phyloP scores from a whole-genome alignment of 2,113 vertebrate species.

The Phoxinus phoxinus region DNA sequence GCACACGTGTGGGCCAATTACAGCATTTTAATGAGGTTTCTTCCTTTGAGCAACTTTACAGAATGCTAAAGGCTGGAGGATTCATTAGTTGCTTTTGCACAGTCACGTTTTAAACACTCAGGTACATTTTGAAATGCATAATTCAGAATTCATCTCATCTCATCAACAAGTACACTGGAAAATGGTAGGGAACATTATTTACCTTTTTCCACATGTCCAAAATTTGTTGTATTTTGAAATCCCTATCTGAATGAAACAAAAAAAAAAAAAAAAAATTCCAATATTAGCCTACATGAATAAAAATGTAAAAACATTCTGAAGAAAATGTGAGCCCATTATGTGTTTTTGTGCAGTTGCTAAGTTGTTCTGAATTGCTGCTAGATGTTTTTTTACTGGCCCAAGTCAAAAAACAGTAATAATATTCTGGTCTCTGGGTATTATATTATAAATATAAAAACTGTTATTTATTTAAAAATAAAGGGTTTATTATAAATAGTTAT shows the following conservation, averaged over 20 bases:
- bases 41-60: constrained; percentile 1
- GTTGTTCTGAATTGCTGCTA: too few relatives aligned
- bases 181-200: not conserved
- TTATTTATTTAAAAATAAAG: too few relatives aligned
- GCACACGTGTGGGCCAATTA: constrained; percentile 58
- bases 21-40: constrained; percentile 40
- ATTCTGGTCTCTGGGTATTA: not conserved
- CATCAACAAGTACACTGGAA: not conserved
- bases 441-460: not conserved
- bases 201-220: not conserved
- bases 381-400: not conserved
- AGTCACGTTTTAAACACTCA: constrained; percentile 11
- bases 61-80: constrained; percentile 6
- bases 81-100: constrained; percentile 9
- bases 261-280: not conserved
- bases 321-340: not conserved
- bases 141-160: not conserved
- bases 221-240: not conserved
- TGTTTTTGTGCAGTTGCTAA: not conserved
- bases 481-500: too few relatives aligned
- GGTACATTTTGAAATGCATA: not conserved
- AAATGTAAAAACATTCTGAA: not conserved
- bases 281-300: not conserved
- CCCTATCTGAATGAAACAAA: not conserved
- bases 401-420: not conserved